These are phyloP conservation scores for Hexactinellida sp. DNA, from an alignment of 37 sponge, comb jelly and placozoan species.

Conservation along the genomic window DNA sequence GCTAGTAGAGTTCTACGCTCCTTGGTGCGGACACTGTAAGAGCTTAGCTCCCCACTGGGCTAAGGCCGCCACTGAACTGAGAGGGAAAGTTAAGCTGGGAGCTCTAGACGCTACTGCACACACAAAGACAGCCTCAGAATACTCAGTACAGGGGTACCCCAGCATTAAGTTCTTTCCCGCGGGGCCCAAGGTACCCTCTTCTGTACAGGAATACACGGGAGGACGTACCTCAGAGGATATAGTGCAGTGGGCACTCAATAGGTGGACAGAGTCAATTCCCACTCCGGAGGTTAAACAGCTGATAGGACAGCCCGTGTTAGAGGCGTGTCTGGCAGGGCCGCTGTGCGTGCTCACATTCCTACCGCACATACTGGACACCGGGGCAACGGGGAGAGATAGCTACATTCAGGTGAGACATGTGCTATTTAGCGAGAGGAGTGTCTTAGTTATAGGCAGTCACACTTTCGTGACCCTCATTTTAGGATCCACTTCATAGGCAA, in stretches of 20 bases:
- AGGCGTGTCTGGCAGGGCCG: constrained; percentile 62
- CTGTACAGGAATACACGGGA: constrained; percentile 74
- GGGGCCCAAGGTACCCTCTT: constrained; percentile 55
- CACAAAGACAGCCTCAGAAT: constrained; percentile 29
- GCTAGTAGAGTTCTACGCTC: constrained; percentile 92
- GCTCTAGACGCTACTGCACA: constrained; percentile 77
- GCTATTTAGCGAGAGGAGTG: too few relatives aligned
- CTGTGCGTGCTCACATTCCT: constrained; percentile 79
- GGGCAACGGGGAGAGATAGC: not conserved
- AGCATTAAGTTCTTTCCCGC: constrained; percentile 94
- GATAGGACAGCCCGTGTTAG: constrained; percentile 26
- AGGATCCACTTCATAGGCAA: too few relatives aligned
- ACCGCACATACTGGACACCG: constrained; percentile 84
- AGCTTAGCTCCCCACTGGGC: constrained; percentile 87
- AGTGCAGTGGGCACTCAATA: constrained; percentile 67
- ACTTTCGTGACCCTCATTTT: too few relatives aligned
- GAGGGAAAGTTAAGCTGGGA: constrained; percentile 66
- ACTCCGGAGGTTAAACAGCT: constrained; percentile 92
- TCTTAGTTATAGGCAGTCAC: too few relatives aligned
- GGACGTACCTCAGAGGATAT: constrained; percentile 70
- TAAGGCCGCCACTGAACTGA: constrained; percentile 62
- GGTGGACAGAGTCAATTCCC: constrained; percentile 45
- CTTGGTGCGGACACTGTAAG: constrained; percentile 99
- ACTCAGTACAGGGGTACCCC: constrained; percentile 76
- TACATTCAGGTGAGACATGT: constrained; percentile 31